Conservation (phyloP, 1,140 invertebrate species). For the Drosophila kurseongensis region DNA sequence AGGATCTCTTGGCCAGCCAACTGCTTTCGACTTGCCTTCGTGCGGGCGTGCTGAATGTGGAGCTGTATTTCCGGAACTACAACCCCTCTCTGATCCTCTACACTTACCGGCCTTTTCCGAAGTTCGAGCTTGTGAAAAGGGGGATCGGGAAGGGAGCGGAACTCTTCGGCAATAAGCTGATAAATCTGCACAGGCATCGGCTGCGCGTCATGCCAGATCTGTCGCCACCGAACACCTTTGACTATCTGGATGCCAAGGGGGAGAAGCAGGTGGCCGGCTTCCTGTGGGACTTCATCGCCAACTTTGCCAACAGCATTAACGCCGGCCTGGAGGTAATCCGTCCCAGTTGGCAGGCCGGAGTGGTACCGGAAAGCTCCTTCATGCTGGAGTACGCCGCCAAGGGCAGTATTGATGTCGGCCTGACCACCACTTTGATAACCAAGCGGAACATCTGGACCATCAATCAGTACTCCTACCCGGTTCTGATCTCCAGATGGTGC, state of each 20-base stretch:
- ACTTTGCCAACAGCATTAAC: slow-evolving; percentile 10
- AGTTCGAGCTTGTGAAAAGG: slow-evolving; percentile 16
- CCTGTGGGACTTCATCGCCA: slow-evolving; percentile 37
- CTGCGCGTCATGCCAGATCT: slow-evolving; percentile 23
- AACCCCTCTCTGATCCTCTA: slow-evolving; percentile 14
- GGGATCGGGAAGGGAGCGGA: rapidly evolving
- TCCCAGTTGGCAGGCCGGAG: slow-evolving; percentile 4
- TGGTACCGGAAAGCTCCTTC: neutral
- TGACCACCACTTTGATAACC: slow-evolving; percentile 5
- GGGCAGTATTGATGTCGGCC: slow-evolving; percentile 39
- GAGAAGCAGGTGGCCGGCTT: slow-evolving; percentile 29
- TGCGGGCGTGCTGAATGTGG: slow-evolving; percentile 41
- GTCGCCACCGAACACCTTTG: slow-evolving; percentile 51
- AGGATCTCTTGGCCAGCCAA: neutral
- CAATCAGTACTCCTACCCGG: slow-evolving; percentile 45
- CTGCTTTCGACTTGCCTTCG: slow-evolving; percentile 14
- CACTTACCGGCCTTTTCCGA: slow-evolving; percentile 41
- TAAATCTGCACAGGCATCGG: slow-evolving; percentile 25
- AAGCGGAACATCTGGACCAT: no score
- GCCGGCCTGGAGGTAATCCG: slow-evolving; percentile 9
- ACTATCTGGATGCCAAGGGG: slow-evolving; percentile 16
- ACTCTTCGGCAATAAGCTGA: slow-evolving; percentile 30
- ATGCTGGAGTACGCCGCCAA: slow-evolving; percentile 45
- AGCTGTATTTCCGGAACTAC: slow-evolving; percentile 31
- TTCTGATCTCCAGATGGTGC: slow-evolving; percentile 47